phyloP scores from a whole-genome alignment of 2,888 invertebrate species.

The Anthrax anthrax region DNA sequence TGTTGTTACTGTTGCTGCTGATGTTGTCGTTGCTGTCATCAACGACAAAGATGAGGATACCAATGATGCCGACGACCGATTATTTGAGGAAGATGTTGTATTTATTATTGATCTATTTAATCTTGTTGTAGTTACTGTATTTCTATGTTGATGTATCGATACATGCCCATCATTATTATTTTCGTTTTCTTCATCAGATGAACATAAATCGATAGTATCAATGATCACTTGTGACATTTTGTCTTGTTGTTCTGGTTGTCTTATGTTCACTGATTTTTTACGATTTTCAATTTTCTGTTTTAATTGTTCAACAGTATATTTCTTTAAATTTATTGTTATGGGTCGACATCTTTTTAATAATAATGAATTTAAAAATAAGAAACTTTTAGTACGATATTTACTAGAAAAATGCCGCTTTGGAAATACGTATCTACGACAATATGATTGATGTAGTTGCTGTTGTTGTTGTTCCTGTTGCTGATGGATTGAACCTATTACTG shows the following conservation, averaged over 20 bases:
- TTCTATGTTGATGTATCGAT: neutral
- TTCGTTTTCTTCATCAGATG: conserved; percentile 45
- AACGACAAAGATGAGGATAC: neutral
- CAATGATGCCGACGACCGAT: neutral
- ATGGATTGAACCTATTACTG: too few species aligned
- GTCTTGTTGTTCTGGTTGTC: neutral
- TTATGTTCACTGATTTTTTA: neutral
- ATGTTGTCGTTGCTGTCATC: neutral
- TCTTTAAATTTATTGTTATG: conserved; percentile 28
- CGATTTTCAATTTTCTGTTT: neutral
- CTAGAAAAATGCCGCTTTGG: conserved; percentile 30
- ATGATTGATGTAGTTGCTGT: conserved; percentile 23
- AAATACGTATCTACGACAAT: conserved; percentile 27
- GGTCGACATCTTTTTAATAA: conserved; percentile 30
- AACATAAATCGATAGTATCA: conserved; percentile 51
- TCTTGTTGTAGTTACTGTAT: neutral
- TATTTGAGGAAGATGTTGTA: neutral
- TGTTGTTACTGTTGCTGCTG: too few species aligned
- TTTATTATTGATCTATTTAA: neutral
- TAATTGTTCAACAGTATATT: conserved; percentile 20
- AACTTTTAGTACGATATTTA: conserved; percentile 25
- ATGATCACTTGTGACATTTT: conserved; percentile 27
- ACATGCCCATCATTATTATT: conserved; percentile 1
- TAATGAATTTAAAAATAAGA: conserved; percentile 29
- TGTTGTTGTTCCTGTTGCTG: too few species aligned